Evolutionary conservation across 2,888 invertebrate species (phyloP).

Genomic region (Gonocerus acuteangulatus): DNA sequence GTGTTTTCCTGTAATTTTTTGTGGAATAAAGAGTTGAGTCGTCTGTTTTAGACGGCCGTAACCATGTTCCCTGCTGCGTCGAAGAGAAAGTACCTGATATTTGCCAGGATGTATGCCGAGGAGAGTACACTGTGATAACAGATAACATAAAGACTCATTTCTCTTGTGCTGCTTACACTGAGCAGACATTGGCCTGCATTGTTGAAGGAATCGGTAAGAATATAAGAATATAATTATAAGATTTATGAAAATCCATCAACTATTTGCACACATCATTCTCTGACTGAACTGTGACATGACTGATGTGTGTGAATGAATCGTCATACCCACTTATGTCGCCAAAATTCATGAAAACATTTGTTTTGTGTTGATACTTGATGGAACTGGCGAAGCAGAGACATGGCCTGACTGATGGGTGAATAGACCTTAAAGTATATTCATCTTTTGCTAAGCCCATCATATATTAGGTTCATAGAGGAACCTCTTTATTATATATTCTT

Average conservation of each 20-base stretch:
- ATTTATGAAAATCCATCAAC: neutral
- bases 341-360: too few species aligned
- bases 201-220: conserved; percentile 64
- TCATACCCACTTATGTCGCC: neutral
- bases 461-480: too few species aligned
- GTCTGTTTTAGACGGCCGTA: conserved; percentile 63
- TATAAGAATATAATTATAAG: neutral
- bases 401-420: too few species aligned
- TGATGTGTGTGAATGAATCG: neutral
- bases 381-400: too few species aligned
- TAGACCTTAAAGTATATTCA: too few species aligned
- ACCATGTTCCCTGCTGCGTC: conserved; percentile 78
- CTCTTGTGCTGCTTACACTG: conserved; percentile 73
- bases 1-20: too few species aligned
- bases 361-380: too few species aligned
- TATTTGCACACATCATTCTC: neutral
- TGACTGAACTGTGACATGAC: neutral
- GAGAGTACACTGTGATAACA: conserved; percentile 76
- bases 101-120: conserved; percentile 76
- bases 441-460: too few species aligned
- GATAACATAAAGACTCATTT: conserved; percentile 77
- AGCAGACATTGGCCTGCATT: conserved; percentile 73
- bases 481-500: too few species aligned
- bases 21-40: too few species aligned
- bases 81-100: conserved; percentile 73